These are phyloP conservation scores for Ooceraea biroi DNA, from an alignment of 1,140 invertebrate species.

Conservation along the genomic window DNA sequence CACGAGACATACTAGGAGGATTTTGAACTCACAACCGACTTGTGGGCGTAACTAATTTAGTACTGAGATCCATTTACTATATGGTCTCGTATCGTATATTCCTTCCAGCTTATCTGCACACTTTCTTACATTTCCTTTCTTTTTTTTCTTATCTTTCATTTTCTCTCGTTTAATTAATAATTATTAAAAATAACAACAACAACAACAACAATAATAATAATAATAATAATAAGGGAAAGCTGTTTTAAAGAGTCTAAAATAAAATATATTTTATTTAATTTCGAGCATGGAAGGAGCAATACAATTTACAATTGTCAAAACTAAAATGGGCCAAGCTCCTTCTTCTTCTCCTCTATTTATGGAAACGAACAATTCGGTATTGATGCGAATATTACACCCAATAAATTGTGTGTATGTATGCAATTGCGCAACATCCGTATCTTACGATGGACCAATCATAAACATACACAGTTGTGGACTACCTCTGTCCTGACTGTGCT, in stretches of 20 bases:
- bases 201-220: no score
- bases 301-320: neutral
- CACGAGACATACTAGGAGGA: constrained; percentile 75
- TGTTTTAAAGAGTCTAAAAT: no score
- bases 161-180: no score
- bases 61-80: constrained; percentile 86
- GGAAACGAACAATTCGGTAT: constrained; percentile 8
- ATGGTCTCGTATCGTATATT: constrained; percentile 79
- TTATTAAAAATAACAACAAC: no score
- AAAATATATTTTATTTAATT: no score
- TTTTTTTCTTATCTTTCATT: neutral
- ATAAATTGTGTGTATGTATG: constrained; percentile 35
- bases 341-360: neutral
- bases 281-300: no score
- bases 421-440: constrained; percentile 67
- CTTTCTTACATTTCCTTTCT: neutral
- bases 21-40: constrained; percentile 85
- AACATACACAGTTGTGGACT: constrained; percentile 65
- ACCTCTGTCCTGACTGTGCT: constrained; percentile 62
- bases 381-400: constrained; percentile 37
- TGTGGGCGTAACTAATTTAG: constrained; percentile 85
- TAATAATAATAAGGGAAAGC: no score
- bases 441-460: constrained; percentile 81
- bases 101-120: neutral
- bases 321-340: neutral